phyloP scores from a whole-genome alignment of 2,888 invertebrate species.

The Mantis religiosa region DNA sequence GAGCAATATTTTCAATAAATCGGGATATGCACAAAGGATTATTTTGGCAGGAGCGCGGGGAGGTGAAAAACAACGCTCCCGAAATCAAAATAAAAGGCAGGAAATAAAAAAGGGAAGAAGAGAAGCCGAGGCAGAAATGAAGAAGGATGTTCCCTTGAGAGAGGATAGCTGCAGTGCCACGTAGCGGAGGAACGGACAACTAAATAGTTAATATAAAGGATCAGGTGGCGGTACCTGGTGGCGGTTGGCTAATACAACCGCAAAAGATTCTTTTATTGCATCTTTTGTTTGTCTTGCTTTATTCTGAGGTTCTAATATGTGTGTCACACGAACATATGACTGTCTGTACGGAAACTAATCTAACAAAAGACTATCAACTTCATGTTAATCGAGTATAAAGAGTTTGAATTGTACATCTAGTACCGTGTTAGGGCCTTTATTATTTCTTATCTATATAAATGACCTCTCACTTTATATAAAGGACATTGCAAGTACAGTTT shows the following conservation, averaged over 20 bases:
- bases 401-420: too few species aligned
- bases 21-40: not conserved
- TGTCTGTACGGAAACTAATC: too few species aligned
- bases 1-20: not conserved
- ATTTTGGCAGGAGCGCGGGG: not conserved
- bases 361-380: too few species aligned
- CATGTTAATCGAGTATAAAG: too few species aligned
- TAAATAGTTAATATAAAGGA: not conserved
- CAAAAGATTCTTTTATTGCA: not conserved
- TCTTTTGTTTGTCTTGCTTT: not conserved
- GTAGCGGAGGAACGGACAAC: not conserved
- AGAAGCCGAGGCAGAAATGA: not conserved
- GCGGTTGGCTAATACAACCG: too few species aligned
- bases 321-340: not conserved
- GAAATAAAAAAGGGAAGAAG: not conserved
- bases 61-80: not conserved
- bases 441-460: too few species aligned
- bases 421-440: too few species aligned
- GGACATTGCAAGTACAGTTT: too few species aligned
- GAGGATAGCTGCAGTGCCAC: not conserved
- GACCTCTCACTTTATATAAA: too few species aligned
- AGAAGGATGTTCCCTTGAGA: not conserved
- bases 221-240: not conserved
- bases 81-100: not conserved
- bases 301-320: not conserved